Evolutionary conservation across 2,797 vertebrate genomes (phyloP).

Genomic region (Balearica regulorum): DNA sequence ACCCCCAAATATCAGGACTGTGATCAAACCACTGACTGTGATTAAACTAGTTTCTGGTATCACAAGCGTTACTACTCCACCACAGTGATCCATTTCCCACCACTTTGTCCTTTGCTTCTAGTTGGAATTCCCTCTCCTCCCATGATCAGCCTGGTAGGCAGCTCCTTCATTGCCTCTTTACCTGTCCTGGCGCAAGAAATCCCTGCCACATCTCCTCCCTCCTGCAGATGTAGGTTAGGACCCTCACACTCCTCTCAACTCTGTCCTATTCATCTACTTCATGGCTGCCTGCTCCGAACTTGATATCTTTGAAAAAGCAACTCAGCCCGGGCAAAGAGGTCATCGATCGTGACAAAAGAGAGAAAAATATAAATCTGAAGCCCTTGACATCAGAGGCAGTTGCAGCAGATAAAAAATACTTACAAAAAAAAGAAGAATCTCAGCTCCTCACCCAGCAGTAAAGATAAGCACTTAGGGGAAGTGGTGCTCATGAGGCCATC

Average conservation of each 20-base stretch:
- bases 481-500: not conserved
- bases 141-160: not conserved
- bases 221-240: rapidly evolving
- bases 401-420: not conserved
- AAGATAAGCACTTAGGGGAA: not conserved
- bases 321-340: not conserved
- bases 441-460: not conserved
- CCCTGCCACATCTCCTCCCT: not conserved
- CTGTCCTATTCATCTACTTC: not conserved
- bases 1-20: not conserved
- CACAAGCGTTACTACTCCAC: not conserved
- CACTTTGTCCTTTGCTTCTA: not conserved
- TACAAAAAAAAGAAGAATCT: not conserved
- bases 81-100: not conserved
- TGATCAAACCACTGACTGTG: not conserved
- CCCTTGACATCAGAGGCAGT: not conserved
- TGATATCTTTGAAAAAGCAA: not conserved
- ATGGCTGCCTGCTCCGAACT: not conserved
- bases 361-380: not conserved
- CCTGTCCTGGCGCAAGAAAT: not conserved
- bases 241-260: not conserved
- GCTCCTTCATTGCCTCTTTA: not conserved
- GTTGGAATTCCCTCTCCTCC: not conserved
- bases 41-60: not conserved
- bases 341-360: not conserved